Percentiles rank a stretch among this genome's conserved stretches.
Conservation (phyloP, 2,113 vertebrate genomes). For the Pundamilia nyererei region DNA sequence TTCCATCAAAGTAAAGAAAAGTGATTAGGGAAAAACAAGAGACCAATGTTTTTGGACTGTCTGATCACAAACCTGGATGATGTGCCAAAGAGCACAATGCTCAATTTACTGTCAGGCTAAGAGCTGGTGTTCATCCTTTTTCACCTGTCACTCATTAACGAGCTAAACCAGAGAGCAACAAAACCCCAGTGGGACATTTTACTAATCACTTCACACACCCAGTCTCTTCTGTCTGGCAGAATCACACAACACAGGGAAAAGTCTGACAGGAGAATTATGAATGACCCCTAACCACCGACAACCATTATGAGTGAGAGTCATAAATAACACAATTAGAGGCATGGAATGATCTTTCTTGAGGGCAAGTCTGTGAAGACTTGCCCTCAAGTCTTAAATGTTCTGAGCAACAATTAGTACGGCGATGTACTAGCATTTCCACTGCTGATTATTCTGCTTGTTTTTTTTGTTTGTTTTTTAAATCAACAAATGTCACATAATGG, state of each 20-base stretch:
- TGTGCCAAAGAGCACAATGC: background rate
- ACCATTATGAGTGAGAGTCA: background rate
- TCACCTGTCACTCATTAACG: background rate
- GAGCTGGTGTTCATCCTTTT: background rate
- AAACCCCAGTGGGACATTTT: background rate
- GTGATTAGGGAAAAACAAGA: background rate
- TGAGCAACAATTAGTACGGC: background rate
- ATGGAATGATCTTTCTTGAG: background rate
- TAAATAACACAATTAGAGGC: background rate
- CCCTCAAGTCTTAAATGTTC: background rate
- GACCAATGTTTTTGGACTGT: background rate
- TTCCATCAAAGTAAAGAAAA: background rate
- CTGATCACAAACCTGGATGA: background rate
- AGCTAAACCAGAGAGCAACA: background rate
- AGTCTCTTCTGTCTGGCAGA: background rate
- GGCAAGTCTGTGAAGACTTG: background rate
- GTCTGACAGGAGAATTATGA: background rate
- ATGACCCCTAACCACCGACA: background rate
- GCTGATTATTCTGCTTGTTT: background rate
- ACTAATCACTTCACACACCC: background rate
- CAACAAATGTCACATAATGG: background rate
- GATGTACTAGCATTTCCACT: background rate
- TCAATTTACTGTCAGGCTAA: background rate
- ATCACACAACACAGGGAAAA: background rate
- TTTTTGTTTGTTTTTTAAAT: background rate